Evolutionary conservation across 2,113 vertebrate genomes (phyloP).

Genomic region (Chiloscyllium plagiosum): DNA sequence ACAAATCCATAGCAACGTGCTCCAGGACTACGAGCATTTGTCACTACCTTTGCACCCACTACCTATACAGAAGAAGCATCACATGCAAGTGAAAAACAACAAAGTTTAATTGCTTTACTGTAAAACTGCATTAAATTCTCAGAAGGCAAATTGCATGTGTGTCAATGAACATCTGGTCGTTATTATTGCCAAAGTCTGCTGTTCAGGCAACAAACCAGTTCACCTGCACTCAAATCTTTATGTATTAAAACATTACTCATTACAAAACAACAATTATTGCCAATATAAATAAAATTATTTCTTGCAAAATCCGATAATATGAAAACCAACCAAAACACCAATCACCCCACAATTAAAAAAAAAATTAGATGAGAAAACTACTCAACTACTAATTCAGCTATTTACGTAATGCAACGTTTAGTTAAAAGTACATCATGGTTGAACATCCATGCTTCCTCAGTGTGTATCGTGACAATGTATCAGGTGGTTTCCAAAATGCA

Average conservation of each 20-base stretch:
- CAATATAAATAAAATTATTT: neutral
- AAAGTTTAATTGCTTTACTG: neutral
- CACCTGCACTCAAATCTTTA: neutral
- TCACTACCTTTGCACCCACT: conserved; percentile 93
- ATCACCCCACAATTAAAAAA: too few species aligned
- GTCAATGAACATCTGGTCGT: neutral
- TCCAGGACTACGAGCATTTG: conserved; percentile 89
- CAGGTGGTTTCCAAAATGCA: neutral
- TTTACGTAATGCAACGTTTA: neutral
- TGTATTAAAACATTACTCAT: neutral
- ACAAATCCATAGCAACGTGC: conserved; percentile 95
- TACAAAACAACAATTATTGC: neutral
- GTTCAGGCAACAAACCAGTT: neutral
- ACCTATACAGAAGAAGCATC: conserved; percentile 58
- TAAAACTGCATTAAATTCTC: neutral
- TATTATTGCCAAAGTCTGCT: neutral
- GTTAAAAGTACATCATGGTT: neutral
- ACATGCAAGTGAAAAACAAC: neutral
- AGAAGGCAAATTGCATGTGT: neutral
- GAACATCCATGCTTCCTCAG: neutral
- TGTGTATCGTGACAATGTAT: neutral
- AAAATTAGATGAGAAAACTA: neutral
- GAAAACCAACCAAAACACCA: neutral
- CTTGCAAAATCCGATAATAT: neutral
- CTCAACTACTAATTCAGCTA: neutral